phyloP scores from a whole-genome alignment of 2,797 vertebrate species.

The Falco columbarius region DNA sequence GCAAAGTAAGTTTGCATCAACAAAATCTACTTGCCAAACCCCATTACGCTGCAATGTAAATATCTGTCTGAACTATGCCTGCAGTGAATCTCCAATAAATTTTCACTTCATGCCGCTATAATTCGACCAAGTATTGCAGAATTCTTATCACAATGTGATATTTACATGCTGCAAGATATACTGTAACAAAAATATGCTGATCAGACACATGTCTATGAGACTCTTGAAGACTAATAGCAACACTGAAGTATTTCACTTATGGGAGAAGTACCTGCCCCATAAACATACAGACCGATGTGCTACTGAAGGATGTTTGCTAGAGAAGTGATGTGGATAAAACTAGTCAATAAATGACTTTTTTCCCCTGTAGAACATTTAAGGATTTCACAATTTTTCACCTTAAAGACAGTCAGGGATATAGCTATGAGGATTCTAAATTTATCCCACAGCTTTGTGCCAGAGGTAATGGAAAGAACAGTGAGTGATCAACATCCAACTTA shows the following conservation, averaged over 20 bases:
- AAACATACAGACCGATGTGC: neutral
- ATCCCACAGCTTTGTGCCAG: neutral
- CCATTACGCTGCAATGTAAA: neutral
- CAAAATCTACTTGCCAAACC: neutral
- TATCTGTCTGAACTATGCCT: neutral
- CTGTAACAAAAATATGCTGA: neutral
- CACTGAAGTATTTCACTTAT: neutral
- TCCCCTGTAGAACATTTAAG: neutral
- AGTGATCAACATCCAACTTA: neutral
- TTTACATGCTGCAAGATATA: neutral
- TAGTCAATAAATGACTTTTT: neutral
- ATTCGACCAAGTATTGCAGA: neutral
- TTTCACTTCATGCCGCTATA: neutral
- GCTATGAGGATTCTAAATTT: neutral
- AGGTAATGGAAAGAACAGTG: neutral
- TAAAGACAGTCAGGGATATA: neutral
- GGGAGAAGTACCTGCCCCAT: neutral
- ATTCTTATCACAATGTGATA: neutral
- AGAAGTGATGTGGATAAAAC: neutral
- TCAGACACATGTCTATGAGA: neutral
- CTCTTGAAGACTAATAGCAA: neutral
- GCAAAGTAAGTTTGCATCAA: neutral
- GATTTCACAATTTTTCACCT: neutral
- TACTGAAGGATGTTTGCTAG: rapidly evolving
- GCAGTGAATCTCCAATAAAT: neutral